Evolutionary conservation across 2,888 invertebrate species (phyloP).

Genomic region (Itoplectis maculator): DNA sequence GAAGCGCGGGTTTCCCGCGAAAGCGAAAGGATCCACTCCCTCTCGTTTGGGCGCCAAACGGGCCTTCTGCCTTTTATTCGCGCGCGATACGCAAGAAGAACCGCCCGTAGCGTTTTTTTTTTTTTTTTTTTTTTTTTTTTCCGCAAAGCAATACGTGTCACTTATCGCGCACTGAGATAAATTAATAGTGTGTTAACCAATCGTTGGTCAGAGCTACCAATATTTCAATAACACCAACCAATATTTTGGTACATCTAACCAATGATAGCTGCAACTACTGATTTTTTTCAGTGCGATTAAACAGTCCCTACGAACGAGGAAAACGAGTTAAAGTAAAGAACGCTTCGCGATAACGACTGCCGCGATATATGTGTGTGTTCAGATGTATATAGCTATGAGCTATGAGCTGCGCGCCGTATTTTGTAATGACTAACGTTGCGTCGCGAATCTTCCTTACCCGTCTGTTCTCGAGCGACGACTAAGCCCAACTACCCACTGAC

Average conservation of each 20-base stretch:
- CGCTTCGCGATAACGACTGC: neutral
- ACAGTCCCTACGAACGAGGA: no score
- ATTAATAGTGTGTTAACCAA: no score
- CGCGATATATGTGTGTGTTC: neutral
- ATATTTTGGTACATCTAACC: no score
- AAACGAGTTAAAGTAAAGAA: neutral
- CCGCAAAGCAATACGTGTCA: neutral
- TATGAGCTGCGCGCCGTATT: neutral
- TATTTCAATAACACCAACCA: no score
- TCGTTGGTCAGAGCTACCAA: no score
- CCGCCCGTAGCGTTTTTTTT: neutral
- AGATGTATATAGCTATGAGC: neutral
- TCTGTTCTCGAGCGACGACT: slow-evolving; percentile 54
- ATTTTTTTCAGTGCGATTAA: no score
- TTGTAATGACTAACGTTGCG: neutral
- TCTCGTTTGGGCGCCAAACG: slow-evolving; percentile 48
- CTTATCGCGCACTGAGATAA: no score
- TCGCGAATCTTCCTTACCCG: slow-evolving; percentile 51
- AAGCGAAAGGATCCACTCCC: slow-evolving; percentile 59
- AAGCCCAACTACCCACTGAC: slow-evolving; percentile 44
- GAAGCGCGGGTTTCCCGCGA: slow-evolving; percentile 21
- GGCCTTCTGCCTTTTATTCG: slow-evolving; percentile 32
- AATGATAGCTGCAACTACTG: no score
- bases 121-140: neutral
- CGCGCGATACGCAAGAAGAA: neutral